A percentile compares a stretch with the other conserved stretches of the same genome.
These are phyloP conservation scores for Scytalopus superciliaris DNA, from an alignment of 2,113 vertebrate species.

Conservation along the genomic window DNA sequence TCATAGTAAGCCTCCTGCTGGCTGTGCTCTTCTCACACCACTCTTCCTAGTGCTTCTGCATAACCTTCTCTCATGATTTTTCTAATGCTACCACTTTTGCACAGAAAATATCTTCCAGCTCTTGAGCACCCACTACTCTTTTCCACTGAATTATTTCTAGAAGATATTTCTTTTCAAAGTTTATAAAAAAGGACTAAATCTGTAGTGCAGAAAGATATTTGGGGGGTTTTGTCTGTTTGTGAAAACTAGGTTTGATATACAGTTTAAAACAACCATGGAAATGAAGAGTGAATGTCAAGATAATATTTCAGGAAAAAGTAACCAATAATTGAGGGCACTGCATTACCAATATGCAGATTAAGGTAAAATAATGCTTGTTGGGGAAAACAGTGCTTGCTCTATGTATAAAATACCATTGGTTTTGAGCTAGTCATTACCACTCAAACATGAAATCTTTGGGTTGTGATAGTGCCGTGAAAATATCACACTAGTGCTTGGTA, in stretches of 20 bases:
- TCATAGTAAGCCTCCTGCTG: background rate
- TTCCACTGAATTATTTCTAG: background rate
- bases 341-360: background rate
- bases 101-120: background rate
- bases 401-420: background rate
- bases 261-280: background rate
- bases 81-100: background rate
- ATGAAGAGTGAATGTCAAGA: background rate
- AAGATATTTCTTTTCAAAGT: background rate
- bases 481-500: background rate
- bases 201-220: background rate
- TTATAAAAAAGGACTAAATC: background rate
- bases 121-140: background rate
- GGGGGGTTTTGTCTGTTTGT: rapidly evolving
- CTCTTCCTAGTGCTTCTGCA: slow-evolving; percentile 16
- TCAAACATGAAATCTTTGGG: background rate
- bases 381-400: background rate
- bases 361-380: background rate
- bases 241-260: background rate
- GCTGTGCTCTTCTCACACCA: background rate
- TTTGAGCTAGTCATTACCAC: background rate
- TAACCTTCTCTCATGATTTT: background rate
- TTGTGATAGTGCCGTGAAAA: background rate
- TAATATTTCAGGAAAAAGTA: background rate
- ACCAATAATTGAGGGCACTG: background rate